phyloP scores from a whole-genome alignment of 2,113 vertebrate genomes.

The Dicrurus megarhynchus region DNA sequence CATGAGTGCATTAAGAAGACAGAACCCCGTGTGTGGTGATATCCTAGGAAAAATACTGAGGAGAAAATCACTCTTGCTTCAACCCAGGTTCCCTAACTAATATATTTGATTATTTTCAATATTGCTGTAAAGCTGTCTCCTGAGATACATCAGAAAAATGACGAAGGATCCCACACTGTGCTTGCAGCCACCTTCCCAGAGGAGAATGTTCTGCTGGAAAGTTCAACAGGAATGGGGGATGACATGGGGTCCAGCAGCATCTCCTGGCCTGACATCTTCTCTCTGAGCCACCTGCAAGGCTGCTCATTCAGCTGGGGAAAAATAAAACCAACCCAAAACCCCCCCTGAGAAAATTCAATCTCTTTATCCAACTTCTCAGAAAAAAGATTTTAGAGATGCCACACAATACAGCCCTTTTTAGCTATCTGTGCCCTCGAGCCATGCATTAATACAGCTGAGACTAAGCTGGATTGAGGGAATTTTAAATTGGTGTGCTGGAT shows the following conservation, averaged over 20 bases:
- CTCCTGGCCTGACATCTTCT: neutral
- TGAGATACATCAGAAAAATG: neutral
- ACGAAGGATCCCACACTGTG: neutral
- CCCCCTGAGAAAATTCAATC: neutral
- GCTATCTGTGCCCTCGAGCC: neutral
- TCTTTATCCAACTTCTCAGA: neutral
- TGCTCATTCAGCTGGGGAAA: neutral
- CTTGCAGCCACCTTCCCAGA: neutral
- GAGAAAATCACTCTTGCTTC: neutral
- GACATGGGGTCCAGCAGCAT: rapidly evolving
- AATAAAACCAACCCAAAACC: rapidly evolving
- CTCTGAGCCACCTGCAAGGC: neutral
- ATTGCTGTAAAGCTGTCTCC: neutral
- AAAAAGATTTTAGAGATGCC: conserved; percentile 10
- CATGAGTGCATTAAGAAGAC: neutral
- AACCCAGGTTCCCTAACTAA: neutral
- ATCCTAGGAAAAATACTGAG: neutral
- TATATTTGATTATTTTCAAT: neutral
- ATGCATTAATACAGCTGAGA: conserved; percentile 1
- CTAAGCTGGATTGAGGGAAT: conserved; percentile 18
- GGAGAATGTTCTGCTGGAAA: neutral
- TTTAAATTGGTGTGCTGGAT: neutral
- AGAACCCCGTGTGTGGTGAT: neutral
- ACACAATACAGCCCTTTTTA: conserved; percentile 11
- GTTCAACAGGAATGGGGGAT: neutral